A percentile compares a stretch with the other conserved stretches of the same genome.
phyloP scores from a whole-genome alignment of 2,797 vertebrate species.

The Sternarchorhynchus goeldii region DNA sequence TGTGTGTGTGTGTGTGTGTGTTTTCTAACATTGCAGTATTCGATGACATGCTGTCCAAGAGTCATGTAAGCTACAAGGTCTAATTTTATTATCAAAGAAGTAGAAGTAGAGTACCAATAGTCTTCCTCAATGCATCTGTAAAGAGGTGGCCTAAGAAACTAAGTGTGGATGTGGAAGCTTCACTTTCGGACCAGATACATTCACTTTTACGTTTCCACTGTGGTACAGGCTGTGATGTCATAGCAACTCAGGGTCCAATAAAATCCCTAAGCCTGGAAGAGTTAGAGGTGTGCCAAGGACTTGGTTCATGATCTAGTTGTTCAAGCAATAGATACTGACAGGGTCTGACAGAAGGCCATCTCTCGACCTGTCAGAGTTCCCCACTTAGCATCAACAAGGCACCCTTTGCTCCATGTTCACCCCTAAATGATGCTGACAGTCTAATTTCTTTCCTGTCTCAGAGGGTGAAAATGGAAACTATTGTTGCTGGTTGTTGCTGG shows the following conservation, averaged over 20 bases:
- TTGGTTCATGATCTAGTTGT: slow-evolving; percentile 36
- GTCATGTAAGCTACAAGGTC: too few species aligned
- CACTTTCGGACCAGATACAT: background rate
- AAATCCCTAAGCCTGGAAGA: background rate
- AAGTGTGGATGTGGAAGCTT: too few species aligned
- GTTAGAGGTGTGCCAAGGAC: slow-evolving; percentile 1
- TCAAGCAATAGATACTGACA: slow-evolving; percentile 26
- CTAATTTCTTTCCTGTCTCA: slow-evolving; percentile 37
- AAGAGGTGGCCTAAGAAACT: too few species aligned
- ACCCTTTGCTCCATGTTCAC: slow-evolving; percentile 35
- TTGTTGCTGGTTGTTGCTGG: slow-evolving; percentile 29
- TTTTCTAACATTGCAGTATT: too few species aligned
- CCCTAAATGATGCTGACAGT: slow-evolving; percentile 45
- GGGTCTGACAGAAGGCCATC: slow-evolving; percentile 29
- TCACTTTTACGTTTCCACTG: background rate
- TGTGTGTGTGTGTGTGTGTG: background rate
- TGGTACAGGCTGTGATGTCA: background rate
- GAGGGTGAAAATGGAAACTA: slow-evolving; percentile 26
- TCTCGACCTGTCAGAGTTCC: slow-evolving; percentile 43
- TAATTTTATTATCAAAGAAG: background rate
- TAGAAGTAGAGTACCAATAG: too few species aligned
- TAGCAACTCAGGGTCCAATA: background rate
- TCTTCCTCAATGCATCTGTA: too few species aligned
- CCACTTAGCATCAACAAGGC: slow-evolving; percentile 13
- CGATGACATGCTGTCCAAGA: too few species aligned